A percentile compares a stretch with the other conserved stretches of the same genome.
phyloP scores from a whole-genome alignment of 1,140 invertebrate species.

The Wiebesia pumilae region DNA sequence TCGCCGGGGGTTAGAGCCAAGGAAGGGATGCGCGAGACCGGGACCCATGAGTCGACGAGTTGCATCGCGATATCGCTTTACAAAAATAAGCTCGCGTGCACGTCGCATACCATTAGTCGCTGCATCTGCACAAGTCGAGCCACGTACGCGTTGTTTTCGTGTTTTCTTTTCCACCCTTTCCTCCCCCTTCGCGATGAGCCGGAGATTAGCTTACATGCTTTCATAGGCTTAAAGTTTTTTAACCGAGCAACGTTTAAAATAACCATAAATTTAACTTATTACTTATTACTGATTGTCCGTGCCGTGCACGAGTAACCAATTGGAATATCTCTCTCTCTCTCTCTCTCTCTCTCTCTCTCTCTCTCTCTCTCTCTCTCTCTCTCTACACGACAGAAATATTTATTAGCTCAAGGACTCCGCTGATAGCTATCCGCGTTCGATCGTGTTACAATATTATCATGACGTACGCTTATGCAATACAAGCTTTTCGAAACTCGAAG shows the following conservation, averaged over 20 bases:
- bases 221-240: no score
- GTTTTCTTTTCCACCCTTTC: not conserved
- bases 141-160: not conserved
- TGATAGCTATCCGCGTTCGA: not conserved
- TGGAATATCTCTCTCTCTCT: no score
- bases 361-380: no score
- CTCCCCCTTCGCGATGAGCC: not conserved
- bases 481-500: not conserved
- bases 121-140: not conserved
- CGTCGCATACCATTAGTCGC: not conserved
- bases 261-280: no score
- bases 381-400: not conserved
- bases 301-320: not conserved
- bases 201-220: no score
- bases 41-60: not conserved
- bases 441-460: not conserved
- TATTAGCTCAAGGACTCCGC: not conserved
- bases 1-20: not conserved
- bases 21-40: not conserved
- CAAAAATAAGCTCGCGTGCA: slow-evolving; percentile 8
- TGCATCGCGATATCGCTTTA: not conserved
- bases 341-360: no score
- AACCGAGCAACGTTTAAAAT: no score
- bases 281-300: no score
- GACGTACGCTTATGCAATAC: not conserved